phyloP scores from a whole-genome alignment of 1,140 invertebrate species.

The Gonioctena quinquepunctata region DNA sequence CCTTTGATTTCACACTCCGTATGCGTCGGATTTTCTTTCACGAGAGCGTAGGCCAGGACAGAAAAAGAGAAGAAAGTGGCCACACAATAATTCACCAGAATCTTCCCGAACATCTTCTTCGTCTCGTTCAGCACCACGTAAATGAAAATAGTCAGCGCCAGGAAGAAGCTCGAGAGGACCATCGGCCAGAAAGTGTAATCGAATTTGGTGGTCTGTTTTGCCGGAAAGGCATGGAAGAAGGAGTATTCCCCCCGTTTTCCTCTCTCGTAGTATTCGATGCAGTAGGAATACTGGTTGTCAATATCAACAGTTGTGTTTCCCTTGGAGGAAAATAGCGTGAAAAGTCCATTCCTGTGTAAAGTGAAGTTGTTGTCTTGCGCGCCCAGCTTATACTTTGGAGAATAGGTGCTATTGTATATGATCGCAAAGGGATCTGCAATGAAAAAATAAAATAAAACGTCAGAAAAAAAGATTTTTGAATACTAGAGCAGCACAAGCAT shows the following conservation, averaged over 20 bases:
- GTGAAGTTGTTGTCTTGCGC: slow-evolving; percentile 10
- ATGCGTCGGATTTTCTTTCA: neutral
- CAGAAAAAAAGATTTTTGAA: too few relatives aligned
- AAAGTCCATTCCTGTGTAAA: slow-evolving; percentile 21
- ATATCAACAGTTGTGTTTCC: neutral
- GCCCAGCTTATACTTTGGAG: slow-evolving; percentile 12
- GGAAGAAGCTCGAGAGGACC: slow-evolving; percentile 50
- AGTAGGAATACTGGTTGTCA: slow-evolving; percentile 27
- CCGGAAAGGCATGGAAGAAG: slow-evolving; percentile 25
- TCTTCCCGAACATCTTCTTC: slow-evolving; percentile 51
- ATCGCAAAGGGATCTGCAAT: slow-evolving; percentile 26
- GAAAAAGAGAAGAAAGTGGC: slow-evolving; percentile 45
- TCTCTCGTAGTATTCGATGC: slow-evolving; percentile 33
- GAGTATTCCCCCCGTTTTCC: slow-evolving; percentile 16
- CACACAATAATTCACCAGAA: slow-evolving; percentile 52
- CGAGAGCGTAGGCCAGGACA: slow-evolving; percentile 27
- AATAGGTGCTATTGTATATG: slow-evolving; percentile 22
- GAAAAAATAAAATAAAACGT: neutral
- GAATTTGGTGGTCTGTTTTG: slow-evolving; percentile 25
- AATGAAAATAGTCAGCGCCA: slow-evolving; percentile 50
- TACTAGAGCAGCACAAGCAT: too few relatives aligned
- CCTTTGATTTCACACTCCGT: slow-evolving; percentile 26
- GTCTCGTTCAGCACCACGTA: slow-evolving; percentile 49
- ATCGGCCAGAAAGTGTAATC: slow-evolving; percentile 34
- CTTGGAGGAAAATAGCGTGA: slow-evolving; percentile 2